A percentile compares a stretch with the other conserved stretches of the same genome.
These are phyloP conservation scores for Gallirallus australis DNA, from an alignment of 2,797 vertebrate species.

Conservation along the genomic window DNA sequence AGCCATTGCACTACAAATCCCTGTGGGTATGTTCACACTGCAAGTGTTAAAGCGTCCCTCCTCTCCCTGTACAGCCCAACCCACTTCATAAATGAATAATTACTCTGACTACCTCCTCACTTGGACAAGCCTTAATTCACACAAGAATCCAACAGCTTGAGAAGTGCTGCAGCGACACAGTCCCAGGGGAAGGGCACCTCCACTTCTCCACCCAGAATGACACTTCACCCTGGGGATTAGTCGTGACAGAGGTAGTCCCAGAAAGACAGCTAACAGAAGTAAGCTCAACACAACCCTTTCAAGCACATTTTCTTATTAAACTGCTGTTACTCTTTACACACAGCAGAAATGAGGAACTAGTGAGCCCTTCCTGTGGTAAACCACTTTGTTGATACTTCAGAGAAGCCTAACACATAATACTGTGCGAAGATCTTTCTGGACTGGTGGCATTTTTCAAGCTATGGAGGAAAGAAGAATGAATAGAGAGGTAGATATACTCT, in stretches of 20 bases:
- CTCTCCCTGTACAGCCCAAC: not conserved
- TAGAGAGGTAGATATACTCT: not conserved
- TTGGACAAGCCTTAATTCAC: constrained; percentile 18
- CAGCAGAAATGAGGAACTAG: not conserved
- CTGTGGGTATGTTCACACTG: not conserved
- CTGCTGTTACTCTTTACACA: not conserved
- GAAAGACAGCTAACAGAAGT: constrained; percentile 8
- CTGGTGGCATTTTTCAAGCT: not conserved
- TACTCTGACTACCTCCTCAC: constrained; percentile 20
- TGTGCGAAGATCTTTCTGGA: not conserved
- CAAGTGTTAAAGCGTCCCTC: not conserved
- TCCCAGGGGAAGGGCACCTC: constrained; percentile 22
- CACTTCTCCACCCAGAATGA: constrained; percentile 26
- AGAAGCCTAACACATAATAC: not conserved
- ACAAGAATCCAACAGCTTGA: constrained; percentile 9
- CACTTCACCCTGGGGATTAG: constrained; percentile 11
- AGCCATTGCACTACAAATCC: constrained; percentile 11
- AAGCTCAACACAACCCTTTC: not conserved
- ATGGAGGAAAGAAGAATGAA: not conserved
- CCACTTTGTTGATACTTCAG: not conserved
- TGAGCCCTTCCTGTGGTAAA: not conserved
- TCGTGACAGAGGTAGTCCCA: not conserved
- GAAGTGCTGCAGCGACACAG: not conserved
- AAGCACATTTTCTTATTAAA: constrained; percentile 7
- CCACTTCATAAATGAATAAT: constrained; percentile 18